Percentiles rank a stretch among this genome's conserved stretches.
phyloP scores from a whole-genome alignment of 1,140 invertebrate species.

The Charaxes varanes region DNA sequence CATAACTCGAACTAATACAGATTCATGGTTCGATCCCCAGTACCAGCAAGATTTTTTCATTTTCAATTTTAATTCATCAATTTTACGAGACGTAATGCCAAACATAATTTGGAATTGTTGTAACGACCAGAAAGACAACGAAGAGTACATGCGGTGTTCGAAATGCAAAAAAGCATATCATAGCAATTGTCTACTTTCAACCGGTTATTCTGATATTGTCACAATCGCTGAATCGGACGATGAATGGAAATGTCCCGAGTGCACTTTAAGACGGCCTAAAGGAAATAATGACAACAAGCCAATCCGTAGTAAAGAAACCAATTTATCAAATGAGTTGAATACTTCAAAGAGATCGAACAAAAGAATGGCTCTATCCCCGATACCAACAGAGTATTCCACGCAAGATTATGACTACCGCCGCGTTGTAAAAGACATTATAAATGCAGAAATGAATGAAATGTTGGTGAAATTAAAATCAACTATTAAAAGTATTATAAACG shows the following conservation, averaged over 20 bases:
- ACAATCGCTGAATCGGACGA: neutral
- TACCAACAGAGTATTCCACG: neutral
- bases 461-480: no score
- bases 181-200: neutral
- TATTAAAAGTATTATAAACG: constrained; percentile 1
- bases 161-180: neutral
- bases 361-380: constrained; percentile 2
- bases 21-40: no score
- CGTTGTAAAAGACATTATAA: neutral
- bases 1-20: no score
- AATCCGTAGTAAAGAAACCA: neutral
- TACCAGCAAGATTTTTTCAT: no score
- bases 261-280: neutral
- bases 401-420: neutral
- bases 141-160: neutral
- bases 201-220: neutral
- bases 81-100: no score
- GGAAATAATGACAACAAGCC: neutral
- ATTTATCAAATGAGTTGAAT: neutral
- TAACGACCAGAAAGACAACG: neutral
- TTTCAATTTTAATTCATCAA: no score
- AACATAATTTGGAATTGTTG: constrained; percentile 3
- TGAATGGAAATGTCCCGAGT: neutral
- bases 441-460: constrained; percentile 2
- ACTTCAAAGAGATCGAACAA: neutral